A percentile compares a stretch with the other conserved stretches of the same genome.
These are phyloP conservation scores for Trichechus manatus DNA, from an alignment of 2,113 vertebrate species.

Conservation along the genomic window DNA sequence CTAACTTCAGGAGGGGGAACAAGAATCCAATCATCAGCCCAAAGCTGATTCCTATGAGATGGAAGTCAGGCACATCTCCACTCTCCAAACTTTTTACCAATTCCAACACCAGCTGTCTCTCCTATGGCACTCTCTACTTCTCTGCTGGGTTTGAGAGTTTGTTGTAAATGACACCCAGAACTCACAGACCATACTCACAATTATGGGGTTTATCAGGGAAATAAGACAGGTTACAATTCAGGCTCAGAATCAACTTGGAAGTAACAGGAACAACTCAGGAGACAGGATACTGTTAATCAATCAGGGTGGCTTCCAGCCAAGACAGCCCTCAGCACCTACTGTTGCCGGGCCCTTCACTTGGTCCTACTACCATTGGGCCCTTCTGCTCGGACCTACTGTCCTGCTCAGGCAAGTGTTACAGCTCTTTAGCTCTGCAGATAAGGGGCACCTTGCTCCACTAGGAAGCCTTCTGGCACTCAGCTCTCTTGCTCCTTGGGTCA, in stretches of 20 bases:
- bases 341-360: neutral
- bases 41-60: neutral
- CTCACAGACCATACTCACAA: neutral
- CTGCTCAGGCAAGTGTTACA: neutral
- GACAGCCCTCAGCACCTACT: neutral
- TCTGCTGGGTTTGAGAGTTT: neutral
- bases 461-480: neutral
- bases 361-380: neutral
- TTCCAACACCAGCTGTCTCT: neutral
- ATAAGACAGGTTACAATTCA: neutral
- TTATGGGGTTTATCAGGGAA: neutral
- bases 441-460: neutral
- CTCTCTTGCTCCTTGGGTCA: neutral
- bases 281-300: neutral
- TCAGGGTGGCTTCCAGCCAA: neutral
- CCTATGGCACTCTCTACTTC: neutral
- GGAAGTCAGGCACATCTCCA: neutral
- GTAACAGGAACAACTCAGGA: neutral
- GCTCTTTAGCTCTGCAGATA: neutral
- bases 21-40: neutral
- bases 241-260: neutral
- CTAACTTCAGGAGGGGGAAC: neutral
- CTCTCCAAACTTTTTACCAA: neutral
- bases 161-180: neutral
- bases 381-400: neutral